Evolutionary conservation across 1,140 invertebrate species (phyloP).

Genomic region (Drosophila navojoa): DNA sequence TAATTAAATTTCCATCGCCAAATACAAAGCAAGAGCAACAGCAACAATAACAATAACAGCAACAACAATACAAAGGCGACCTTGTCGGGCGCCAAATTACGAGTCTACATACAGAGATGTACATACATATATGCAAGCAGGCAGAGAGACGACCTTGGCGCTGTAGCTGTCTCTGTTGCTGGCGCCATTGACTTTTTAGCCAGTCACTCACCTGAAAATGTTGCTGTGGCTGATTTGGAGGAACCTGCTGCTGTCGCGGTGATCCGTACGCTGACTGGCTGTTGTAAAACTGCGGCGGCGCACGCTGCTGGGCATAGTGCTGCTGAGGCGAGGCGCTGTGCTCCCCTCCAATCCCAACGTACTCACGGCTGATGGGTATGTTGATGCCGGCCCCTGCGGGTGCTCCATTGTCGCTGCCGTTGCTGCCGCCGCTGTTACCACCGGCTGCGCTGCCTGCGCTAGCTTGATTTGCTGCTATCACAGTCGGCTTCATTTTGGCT

Average conservation of each 20-base stretch:
- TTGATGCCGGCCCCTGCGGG: constrained; percentile 53
- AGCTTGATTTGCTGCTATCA: constrained; percentile 70
- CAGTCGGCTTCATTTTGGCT: constrained; percentile 74
- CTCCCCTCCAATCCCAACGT: constrained; percentile 35
- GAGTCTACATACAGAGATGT: constrained; percentile 14
- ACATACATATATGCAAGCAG: constrained; percentile 15
- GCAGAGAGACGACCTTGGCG: constrained; percentile 37
- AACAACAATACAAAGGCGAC: constrained; percentile 22
- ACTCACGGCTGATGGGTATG: constrained; percentile 77
- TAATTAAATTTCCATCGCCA: constrained; percentile 36
- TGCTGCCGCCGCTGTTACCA: constrained; percentile 47
- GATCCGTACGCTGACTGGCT: constrained; percentile 55
- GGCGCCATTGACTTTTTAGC: constrained; percentile 24
- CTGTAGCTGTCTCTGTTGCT: constrained; percentile 24
- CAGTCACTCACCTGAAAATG: constrained; percentile 77
- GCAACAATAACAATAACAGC: not conserved
- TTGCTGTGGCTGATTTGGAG: constrained; percentile 65
- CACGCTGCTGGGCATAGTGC: constrained; percentile 27
- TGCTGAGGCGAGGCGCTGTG: constrained; percentile 44
- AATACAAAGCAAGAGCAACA: not conserved
- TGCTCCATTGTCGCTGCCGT: constrained; percentile 32
- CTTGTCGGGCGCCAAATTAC: constrained; percentile 45
- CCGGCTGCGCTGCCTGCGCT: constrained; percentile 19
- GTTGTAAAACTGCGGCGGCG: constrained; percentile 47
- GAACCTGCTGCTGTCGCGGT: constrained; percentile 64